These are phyloP conservation scores for Notarius lentiginosus DNA, from an alignment of 2,113 vertebrate genomes.

Conservation along the genomic window DNA sequence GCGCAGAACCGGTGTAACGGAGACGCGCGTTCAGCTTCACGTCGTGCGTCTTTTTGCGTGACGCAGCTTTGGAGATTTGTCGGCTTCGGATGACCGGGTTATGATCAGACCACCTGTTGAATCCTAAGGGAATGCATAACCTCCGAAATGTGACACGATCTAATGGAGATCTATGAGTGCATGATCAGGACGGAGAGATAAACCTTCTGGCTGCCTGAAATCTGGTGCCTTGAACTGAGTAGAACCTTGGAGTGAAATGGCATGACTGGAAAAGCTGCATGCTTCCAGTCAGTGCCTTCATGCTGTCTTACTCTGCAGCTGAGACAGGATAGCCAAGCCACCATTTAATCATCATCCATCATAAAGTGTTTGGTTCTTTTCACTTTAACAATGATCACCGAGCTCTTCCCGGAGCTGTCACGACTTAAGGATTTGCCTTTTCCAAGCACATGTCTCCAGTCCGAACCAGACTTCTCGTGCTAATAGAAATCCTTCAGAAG, in stretches of 20 bases:
- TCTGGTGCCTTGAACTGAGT: not conserved
- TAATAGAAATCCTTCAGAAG: not conserved
- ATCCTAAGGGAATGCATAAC: not conserved
- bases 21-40: constrained; percentile 15
- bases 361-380: not conserved
- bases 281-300: constrained; percentile 43
- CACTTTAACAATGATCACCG: not conserved
- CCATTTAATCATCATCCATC: constrained; percentile 24
- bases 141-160: constrained; percentile 8
- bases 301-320: constrained; percentile 50
- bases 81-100: constrained; percentile 18
- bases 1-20: not conserved
- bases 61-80: constrained; percentile 20
- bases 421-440: constrained; percentile 2
- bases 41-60: not conserved
- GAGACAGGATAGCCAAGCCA: constrained; percentile 61
- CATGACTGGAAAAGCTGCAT: constrained; percentile 7
- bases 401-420: constrained; percentile 8
- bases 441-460: constrained; percentile 2
- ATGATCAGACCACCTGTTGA: constrained; percentile 29
- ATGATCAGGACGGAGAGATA: not conserved
- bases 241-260: not conserved
- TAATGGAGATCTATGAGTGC: not conserved
- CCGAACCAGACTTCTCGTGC: not conserved
- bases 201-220: not conserved